Conservation (phyloP, 37 sponge, comb jelly and placozoan species). For the Tethya wilhelma region DNA sequence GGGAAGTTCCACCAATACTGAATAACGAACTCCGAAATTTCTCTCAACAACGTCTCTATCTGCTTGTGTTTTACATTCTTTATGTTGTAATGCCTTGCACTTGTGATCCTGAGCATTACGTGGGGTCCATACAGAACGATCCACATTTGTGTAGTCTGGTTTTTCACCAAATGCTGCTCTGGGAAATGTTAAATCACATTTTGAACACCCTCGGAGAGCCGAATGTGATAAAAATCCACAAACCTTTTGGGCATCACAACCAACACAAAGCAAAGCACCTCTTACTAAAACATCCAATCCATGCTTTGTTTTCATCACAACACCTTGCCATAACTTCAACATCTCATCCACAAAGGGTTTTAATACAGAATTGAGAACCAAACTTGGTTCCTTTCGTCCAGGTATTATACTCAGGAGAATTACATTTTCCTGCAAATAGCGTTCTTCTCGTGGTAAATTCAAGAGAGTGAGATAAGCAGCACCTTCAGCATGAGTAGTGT, state of each 20-base stretch:
- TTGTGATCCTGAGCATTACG: conserved; percentile 19
- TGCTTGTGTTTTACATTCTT: conserved; percentile 13
- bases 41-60: conserved; percentile 1
- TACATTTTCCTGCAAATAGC: conserved; percentile 27
- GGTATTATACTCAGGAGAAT: conserved; percentile 32
- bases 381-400: conserved; percentile 27
- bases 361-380: conserved; percentile 14
- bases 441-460: conserved; percentile 23
- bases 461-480: conserved; percentile 19
- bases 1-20: conserved; percentile 40
- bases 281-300: neutral
- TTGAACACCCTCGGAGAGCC: conserved; percentile 37
- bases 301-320: neutral
- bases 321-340: conserved; percentile 16
- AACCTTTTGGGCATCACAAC: conserved; percentile 54
- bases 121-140: conserved; percentile 20
- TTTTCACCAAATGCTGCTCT: conserved; percentile 38
- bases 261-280: conserved; percentile 16
- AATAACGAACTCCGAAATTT: conserved; percentile 30
- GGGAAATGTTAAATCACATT: conserved; percentile 31
- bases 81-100: neutral
- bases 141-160: conserved; percentile 33
- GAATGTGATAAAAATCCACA: conserved; percentile 55
- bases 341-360: conserved; percentile 46
- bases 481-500: conserved; percentile 19